These are phyloP conservation scores for Chrysotoxum bicinctum DNA, from an alignment of 2,888 invertebrate genomes.

Conservation along the genomic window DNA sequence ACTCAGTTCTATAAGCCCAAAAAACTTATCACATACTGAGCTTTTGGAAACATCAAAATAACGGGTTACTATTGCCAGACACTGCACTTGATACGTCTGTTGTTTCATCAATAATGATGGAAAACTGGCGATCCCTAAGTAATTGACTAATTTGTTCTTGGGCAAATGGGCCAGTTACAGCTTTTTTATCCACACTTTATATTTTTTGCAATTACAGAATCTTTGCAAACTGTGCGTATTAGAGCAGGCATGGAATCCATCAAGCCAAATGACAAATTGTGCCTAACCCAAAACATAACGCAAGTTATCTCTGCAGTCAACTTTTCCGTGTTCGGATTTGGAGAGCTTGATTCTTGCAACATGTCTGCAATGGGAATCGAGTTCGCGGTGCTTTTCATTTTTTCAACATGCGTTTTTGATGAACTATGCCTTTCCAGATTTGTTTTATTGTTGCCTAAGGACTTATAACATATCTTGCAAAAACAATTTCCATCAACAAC, in stretches of 20 bases:
- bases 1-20: slow-evolving; percentile 24
- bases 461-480: slow-evolving; percentile 11
- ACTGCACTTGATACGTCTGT: slow-evolving; percentile 35
- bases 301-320: not conserved
- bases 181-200: slow-evolving; percentile 24
- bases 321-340: not conserved
- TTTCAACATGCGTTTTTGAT: slow-evolving; percentile 10
- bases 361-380: not conserved
- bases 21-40: slow-evolving; percentile 2
- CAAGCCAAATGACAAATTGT: not conserved
- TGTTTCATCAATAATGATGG: slow-evolving; percentile 32
- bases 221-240: slow-evolving; percentile 1
- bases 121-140: not conserved
- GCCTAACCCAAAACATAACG: slow-evolving; percentile 2
- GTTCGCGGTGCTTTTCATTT: slow-evolving; percentile 3
- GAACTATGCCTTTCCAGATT: slow-evolving; percentile 15
- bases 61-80: slow-evolving; percentile 7
- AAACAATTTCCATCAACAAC: slow-evolving; percentile 8
- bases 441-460: slow-evolving; percentile 4
- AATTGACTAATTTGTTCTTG: not conserved
- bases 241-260: slow-evolving; percentile 15
- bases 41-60: slow-evolving; percentile 14
- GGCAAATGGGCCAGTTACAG: not conserved
- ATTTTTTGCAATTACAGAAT: slow-evolving; percentile 4
- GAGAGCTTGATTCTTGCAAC: slow-evolving; percentile 1